Evolutionary conservation across 2,888 invertebrate genomes (phyloP).

Genomic region (Mesorhabditis belari): DNA sequence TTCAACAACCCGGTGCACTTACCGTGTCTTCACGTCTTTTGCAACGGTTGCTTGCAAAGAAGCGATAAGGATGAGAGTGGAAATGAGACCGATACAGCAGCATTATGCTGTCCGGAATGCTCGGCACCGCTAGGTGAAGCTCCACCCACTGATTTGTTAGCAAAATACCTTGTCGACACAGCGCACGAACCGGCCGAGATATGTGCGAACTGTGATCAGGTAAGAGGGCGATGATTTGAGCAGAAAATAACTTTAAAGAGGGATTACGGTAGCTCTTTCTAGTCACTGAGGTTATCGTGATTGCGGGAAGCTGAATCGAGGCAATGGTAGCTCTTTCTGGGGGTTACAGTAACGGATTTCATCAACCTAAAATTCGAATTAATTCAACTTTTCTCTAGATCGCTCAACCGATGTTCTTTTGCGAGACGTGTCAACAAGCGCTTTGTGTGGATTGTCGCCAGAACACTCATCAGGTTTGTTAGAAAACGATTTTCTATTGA

Average conservation of each 20-base stretch:
- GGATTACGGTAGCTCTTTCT: neutral
- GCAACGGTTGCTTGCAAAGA: slow-evolving; percentile 24
- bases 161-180: slow-evolving; percentile 68
- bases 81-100: neutral
- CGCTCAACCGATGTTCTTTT: slow-evolving; percentile 67
- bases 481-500: neutral
- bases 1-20: slow-evolving; percentile 35
- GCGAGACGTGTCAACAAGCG: slow-evolving; percentile 72
- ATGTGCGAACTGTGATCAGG: slow-evolving; percentile 71
- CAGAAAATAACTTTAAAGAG: neutral
- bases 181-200: slow-evolving; percentile 68
- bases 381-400: slow-evolving; percentile 44
- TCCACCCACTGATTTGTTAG: slow-evolving; percentile 60
- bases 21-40: slow-evolving; percentile 45
- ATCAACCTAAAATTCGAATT: too few species aligned
- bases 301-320: too few species aligned
- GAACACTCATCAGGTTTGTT: slow-evolving; percentile 63
- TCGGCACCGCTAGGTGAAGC: slow-evolving; percentile 4
- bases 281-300: too few species aligned
- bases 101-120: slow-evolving; percentile 13
- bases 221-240: slow-evolving; percentile 53
- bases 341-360: too few species aligned
- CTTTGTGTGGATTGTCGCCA: slow-evolving; percentile 68
- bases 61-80: neutral
- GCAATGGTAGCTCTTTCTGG: too few species aligned